phyloP scores from a whole-genome alignment of 35 echinoderm and acorn worm species.

The Diadema setosum region DNA sequence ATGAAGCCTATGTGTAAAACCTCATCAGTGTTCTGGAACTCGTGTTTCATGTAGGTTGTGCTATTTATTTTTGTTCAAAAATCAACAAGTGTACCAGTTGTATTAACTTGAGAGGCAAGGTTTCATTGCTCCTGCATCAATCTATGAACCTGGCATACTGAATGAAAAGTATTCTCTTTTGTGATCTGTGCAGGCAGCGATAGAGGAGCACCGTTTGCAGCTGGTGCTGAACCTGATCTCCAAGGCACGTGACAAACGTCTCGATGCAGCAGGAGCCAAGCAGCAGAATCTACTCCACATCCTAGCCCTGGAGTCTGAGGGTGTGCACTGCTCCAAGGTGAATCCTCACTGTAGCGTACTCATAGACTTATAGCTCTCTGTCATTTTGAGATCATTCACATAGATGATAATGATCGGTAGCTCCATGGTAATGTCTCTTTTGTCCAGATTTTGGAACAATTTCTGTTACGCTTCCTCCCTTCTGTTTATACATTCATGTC shows the following conservation, averaged over 20 bases:
- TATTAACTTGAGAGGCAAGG: too few species aligned
- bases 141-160: background rate
- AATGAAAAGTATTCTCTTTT: background rate
- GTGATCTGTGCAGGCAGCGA: constrained; percentile 48
- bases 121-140: too few species aligned
- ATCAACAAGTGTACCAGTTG: too few species aligned
- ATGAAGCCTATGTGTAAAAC: too few species aligned
- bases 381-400: too few species aligned
- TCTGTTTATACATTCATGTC: background rate
- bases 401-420: background rate
- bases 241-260: constrained; percentile 56
- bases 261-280: constrained; percentile 20
- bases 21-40: too few species aligned
- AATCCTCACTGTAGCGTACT: too few species aligned
- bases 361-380: too few species aligned
- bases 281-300: constrained; percentile 77
- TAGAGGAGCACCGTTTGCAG: constrained; percentile 81
- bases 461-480: background rate
- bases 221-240: constrained; percentile 66
- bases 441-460: background rate
- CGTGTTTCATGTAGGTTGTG: too few species aligned
- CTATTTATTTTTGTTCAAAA: too few species aligned
- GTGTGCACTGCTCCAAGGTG: background rate
- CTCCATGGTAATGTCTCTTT: background rate
- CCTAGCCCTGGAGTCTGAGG: constrained; percentile 25